These are phyloP conservation scores for Amblyopsis rosae DNA, from an alignment of 2,113 vertebrate genomes.

Conservation along the genomic window DNA sequence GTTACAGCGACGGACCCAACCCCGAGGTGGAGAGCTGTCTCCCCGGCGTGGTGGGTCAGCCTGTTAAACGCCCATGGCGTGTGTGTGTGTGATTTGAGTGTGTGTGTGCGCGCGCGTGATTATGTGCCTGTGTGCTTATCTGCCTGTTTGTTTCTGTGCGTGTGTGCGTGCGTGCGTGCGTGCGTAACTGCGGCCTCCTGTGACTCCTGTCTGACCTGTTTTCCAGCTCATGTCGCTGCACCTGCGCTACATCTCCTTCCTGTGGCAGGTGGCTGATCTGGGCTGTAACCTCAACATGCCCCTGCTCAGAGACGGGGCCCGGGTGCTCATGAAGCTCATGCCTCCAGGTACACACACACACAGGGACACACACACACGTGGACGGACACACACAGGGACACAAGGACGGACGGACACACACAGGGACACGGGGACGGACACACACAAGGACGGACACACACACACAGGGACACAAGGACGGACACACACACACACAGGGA, in stretches of 20 bases:
- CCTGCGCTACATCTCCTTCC: constrained; percentile 97
- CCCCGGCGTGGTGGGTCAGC: constrained; percentile 90
- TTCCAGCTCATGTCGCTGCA: constrained; percentile 98
- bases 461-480: too few species aligned
- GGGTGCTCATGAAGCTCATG: constrained; percentile 99
- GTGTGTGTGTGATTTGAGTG: neutral
- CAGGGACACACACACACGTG: constrained; percentile 2
- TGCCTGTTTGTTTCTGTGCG: neutral
- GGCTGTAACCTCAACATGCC: constrained; percentile 98
- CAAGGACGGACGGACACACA: too few species aligned
- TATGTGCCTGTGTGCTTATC: neutral
- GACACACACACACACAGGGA: too few species aligned
- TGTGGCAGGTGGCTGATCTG: constrained; percentile 98
- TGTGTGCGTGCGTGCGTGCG: neutral
- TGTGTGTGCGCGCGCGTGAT: neutral
- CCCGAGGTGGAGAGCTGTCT: constrained; percentile 98
- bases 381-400: too few species aligned
- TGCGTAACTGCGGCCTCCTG: neutral
- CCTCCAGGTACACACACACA: constrained; percentile 84
- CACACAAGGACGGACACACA: neutral
- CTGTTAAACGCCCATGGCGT: neutral
- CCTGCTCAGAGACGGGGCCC: constrained; percentile 93
- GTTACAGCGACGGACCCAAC: constrained; percentile 97
- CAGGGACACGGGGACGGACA: too few species aligned
- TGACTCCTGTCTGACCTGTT: constrained; percentile 11